Evolutionary conservation across 2,888 invertebrate genomes (phyloP), one percentile per base, ranked within the genome.

Genomic region (Bellardia bayeri): DNA sequence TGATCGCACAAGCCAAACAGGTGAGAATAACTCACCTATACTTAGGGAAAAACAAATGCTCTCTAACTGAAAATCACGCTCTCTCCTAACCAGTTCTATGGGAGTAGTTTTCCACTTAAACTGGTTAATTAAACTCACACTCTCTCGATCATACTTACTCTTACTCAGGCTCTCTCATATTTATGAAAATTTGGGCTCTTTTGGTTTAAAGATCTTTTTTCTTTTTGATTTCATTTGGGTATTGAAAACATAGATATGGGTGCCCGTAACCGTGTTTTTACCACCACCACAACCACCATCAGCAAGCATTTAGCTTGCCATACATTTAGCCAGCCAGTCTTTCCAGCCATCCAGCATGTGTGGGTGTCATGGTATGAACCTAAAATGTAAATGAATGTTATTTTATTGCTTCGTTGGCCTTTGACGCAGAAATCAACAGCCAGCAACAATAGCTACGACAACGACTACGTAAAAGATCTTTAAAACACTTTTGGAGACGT

Each of bases 331-430:
- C 30, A 68, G 45, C 4, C 66, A 68, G 11, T 0, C 42, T 8
- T 42, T 13, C 49, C 49, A 76, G 51, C 58, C 54, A 83, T 61
- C 71, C 78, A 82, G 58, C 85, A 79, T 87, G 87, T 87, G 87
- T 87, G 87, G 87, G 87, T 87, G 87, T 87, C 87, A 85, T 79
- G 85, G 82, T 87, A 85, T 87, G 85, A 87, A 87, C 87, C 85
- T 64, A 71, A 85, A 87, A 87, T 87, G 85, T 87, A 87, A 87
- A 87, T 87, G 87, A 87, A 87, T 87, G 85, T 85, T 87, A 87
- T 85, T 86, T 86, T 88, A 86, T 86, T 88, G 86, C 88, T 88
- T 72, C 74, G 86, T 88, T 88, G 83, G 85, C 88, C 86, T 88
- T 88, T 88, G 88, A 84, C 83, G 88, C 81, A 88, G 83, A 64